Evolutionary conservation across 2,888 invertebrate genomes (phyloP).

Genomic region (Melikaiella ostensackeni): DNA sequence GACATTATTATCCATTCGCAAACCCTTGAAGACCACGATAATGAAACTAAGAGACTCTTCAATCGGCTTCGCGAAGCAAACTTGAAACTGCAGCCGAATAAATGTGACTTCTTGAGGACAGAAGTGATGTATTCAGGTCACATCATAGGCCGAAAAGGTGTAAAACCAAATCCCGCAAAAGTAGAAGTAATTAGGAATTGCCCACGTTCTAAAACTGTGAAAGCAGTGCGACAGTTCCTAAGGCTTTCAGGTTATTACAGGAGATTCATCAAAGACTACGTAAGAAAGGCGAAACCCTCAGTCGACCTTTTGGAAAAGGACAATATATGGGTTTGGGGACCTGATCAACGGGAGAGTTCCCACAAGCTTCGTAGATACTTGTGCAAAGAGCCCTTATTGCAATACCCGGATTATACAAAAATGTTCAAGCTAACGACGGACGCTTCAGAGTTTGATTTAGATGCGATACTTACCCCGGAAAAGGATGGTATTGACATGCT

Average conservation of each 20-base stretch:
- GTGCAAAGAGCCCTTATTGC: neutral
- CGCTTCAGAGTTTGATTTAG: neutral
- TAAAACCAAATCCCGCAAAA: constrained; percentile 3
- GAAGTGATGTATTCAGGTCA: neutral
- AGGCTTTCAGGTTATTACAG: too few species aligned
- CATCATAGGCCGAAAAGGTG: neutral
- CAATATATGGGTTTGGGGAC: neutral
- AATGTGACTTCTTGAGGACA: neutral
- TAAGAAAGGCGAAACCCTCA: neutral
- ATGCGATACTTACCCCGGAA: neutral
- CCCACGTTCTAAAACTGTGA: neutral
- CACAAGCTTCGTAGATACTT: neutral
- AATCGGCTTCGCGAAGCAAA: too few species aligned
- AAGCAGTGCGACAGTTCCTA: neutral
- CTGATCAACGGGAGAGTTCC: neutral
- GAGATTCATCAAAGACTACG: neutral
- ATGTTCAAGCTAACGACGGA: neutral
- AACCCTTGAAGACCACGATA: too few species aligned
- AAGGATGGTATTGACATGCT: too few species aligned
- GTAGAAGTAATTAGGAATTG: neutral
- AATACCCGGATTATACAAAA: neutral
- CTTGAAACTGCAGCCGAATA: too few species aligned
- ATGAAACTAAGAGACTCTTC: too few species aligned
- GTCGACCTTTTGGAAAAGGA: neutral
- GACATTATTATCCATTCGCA: too few species aligned